Base-by-base conservation (phyloP, 37 sponge, comb jelly and placozoan genomes). In the Geodia barretti region DNA sequence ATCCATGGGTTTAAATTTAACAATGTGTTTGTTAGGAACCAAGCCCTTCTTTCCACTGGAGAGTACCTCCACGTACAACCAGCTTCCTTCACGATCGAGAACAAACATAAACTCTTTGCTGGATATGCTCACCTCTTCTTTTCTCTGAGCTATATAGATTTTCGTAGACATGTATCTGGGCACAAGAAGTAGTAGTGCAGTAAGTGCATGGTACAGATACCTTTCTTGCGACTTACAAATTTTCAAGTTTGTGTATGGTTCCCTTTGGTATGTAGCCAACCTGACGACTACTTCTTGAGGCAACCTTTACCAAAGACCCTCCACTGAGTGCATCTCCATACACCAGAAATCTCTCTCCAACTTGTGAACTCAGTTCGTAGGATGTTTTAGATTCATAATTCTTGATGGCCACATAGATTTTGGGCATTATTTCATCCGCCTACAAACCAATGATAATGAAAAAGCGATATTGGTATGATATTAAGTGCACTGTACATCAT, bases 1-100 rank as follows among this genome's bases (percentile, higher is more conserved):
- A 35, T 78, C 89, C 42, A 88, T 62, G 11, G 39, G 47, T 39
- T 83, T 72, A 21, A 62, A 43, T 34, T 83, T 68, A 28, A 41
- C 72, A 17, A 87, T 43, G 24, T 41, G 63, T n/a, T 68, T 21
- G 29, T 73, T 70, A 25, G 84, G 64, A 37, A 87, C 73, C 39
- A 83, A 82, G 75, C 88, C 85, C 28, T 85, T 70, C n/a, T 78
- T 77, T 67, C 62, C 62, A 35, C 68, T 78, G 21, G 7, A 35
- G 30, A n/a, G 24, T 4, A 77, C 68, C 3, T 43, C 68, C 35
- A 37, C 84, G 26, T 76, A 23, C 5, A 64, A 19, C 65, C 65
- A 64, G n/a, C 5, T n/a, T 7, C 30, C 30, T 23, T 64, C 20
- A 7, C 20, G 8, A n/a, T 64, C n/a, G 30, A 64, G 65, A n/a